Percentiles rank a stretch among this genome's conserved stretches.
phyloP scores from a whole-genome alignment of 2,888 invertebrate genomes.

The Pachliopta kotzebuea region DNA sequence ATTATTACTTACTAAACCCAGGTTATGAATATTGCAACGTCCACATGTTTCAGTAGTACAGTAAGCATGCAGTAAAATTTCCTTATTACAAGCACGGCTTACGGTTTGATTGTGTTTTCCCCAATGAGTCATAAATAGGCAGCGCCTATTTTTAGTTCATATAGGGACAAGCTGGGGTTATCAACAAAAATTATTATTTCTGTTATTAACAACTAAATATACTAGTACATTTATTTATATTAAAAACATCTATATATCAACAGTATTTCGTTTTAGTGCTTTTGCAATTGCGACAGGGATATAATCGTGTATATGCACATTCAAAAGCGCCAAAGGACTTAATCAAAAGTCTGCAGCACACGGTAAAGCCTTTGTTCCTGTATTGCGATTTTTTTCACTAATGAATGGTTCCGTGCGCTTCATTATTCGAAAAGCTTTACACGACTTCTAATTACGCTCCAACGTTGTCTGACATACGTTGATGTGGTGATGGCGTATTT shows the following conservation, averaged over 20 bases:
- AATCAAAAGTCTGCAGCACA: slow-evolving; percentile 22
- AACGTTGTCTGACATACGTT: not conserved
- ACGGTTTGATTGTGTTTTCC: not conserved
- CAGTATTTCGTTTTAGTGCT: not conserved
- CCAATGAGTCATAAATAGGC: not conserved
- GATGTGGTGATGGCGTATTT: not conserved
- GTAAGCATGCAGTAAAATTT: not conserved
- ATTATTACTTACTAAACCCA: too few species aligned
- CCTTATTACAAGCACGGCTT: not conserved
- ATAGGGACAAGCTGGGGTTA: too few species aligned
- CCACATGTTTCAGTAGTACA: too few species aligned
- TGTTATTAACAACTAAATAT: too few species aligned
- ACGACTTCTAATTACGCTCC: slow-evolving; percentile 1
- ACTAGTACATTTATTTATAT: too few species aligned
- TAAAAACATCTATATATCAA: not conserved
- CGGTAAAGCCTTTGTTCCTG: slow-evolving; percentile 12
- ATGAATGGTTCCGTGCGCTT: slow-evolving; percentile 10
- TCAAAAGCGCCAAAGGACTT: slow-evolving; percentile 23
- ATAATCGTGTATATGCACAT: not conserved
- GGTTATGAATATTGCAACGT: too few species aligned
- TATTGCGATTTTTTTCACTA: slow-evolving; percentile 14
- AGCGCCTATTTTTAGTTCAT: not conserved
- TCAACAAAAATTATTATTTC: too few species aligned
- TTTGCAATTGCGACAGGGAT: not conserved
- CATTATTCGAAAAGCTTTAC: slow-evolving; percentile 17